Percentiles rank a stretch among this genome's conserved stretches.
These are phyloP conservation scores for Micrasema longulum DNA, from an alignment of 1,140 invertebrate genomes.

Conservation along the genomic window DNA sequence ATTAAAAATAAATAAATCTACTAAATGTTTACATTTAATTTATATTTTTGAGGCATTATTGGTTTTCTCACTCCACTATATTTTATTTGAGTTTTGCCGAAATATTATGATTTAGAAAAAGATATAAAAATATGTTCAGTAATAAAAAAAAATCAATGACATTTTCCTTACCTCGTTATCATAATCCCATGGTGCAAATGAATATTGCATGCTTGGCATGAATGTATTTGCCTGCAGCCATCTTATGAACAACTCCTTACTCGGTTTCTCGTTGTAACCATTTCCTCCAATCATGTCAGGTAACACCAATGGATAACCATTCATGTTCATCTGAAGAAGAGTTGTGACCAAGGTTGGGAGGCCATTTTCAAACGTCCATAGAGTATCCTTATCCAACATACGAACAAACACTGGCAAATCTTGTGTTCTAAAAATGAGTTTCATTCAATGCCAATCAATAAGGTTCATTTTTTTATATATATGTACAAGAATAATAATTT, in stretches of 20 bases:
- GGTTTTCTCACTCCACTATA: no score
- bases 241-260: constrained; percentile 78
- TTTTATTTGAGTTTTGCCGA: no score
- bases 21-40: no score
- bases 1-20: no score
- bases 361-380: constrained; percentile 78
- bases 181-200: constrained; percentile 81
- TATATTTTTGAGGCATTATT: no score
- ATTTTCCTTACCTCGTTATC: constrained; percentile 66
- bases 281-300: constrained; percentile 87
- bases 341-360: constrained; percentile 76
- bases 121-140: no score
- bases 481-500: no score
- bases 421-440: constrained; percentile 68
- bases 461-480: no score
- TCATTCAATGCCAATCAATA: no score
- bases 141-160: no score
- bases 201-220: constrained; percentile 83
- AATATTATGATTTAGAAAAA: no score
- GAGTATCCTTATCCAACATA: constrained; percentile 82
- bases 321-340: constrained; percentile 75
- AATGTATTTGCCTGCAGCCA: constrained; percentile 83
- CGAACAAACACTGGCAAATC: constrained; percentile 75
- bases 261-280: constrained; percentile 68
- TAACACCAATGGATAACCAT: constrained; percentile 80